These are phyloP conservation scores for Porites australiensis DNA, from an alignment of 64 coral and sea anemone genomes.

Conservation along the genomic window DNA sequence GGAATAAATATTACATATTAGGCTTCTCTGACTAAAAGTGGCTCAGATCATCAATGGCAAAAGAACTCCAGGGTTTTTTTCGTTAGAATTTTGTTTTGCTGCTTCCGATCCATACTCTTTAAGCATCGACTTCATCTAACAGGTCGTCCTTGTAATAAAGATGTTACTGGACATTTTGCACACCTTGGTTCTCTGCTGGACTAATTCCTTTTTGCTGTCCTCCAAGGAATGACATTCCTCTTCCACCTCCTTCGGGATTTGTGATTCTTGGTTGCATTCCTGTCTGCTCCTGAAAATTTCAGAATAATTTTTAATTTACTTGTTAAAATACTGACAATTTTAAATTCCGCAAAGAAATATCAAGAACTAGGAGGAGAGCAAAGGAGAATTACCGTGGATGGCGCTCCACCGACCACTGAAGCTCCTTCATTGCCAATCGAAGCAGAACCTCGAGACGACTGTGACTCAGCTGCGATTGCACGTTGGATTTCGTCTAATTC, in stretches of 20 bases:
- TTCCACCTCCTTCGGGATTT: not conserved
- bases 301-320: too few species aligned
- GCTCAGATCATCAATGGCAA: too few species aligned
- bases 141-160: not conserved
- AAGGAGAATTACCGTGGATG: not conserved
- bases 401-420: slow-evolving; percentile 67
- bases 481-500: slow-evolving; percentile 91
- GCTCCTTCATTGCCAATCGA: slow-evolving; percentile 77
- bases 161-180: not conserved
- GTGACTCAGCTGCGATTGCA: slow-evolving; percentile 89
- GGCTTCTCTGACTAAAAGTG: too few species aligned
- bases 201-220: slow-evolving; percentile 27
- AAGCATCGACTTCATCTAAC: too few species aligned
- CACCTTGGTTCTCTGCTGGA: slow-evolving; percentile 39
- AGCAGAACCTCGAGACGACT: slow-evolving; percentile 90
- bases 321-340: too few species aligned
- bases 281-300: not conserved
- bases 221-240: slow-evolving; percentile 15
- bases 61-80: too few species aligned
- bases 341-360: not conserved
- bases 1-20: too few species aligned
- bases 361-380: not conserved
- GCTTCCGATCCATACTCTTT: too few species aligned
- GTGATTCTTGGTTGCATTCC: slow-evolving; percentile 42
- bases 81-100: too few species aligned